Evolutionary conservation across 2,113 vertebrate species (phyloP).

Genomic region (Anolis carolinensis): DNA sequence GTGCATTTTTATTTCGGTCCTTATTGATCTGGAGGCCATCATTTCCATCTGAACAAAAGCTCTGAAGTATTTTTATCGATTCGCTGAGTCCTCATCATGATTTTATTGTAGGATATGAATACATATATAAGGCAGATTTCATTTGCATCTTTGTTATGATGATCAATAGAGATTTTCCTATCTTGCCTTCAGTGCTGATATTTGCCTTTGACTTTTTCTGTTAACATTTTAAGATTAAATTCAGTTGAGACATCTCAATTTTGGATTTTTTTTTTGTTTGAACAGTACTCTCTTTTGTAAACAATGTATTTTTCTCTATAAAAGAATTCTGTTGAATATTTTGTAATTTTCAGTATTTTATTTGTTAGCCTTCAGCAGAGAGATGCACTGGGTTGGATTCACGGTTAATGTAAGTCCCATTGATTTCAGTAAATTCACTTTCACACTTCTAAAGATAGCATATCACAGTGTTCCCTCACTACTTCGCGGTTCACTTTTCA

Average conservation of each 20-base stretch:
- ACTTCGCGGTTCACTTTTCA: no score
- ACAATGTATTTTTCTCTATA: neutral
- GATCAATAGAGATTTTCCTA: neutral
- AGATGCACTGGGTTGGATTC: neutral
- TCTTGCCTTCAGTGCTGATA: neutral
- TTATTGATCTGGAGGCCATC: constrained; percentile 43
- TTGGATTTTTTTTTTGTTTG: neutral
- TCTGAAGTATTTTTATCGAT: constrained; percentile 34
- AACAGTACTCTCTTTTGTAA: neutral
- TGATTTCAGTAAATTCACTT: neutral
- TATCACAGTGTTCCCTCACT: no score
- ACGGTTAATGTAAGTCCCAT: neutral
- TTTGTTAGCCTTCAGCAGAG: neutral
- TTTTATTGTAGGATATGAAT: constrained; percentile 16
- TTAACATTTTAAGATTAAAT: neutral
- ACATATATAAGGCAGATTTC: neutral
- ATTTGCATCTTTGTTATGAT: neutral
- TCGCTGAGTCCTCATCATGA: constrained; percentile 26
- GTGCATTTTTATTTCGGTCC: constrained; percentile 36
- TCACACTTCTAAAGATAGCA: neutral
- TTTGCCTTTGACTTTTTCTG: constrained; percentile 17
- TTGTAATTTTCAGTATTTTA: neutral
- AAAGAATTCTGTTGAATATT: neutral
- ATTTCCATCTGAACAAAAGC: constrained; percentile 42
- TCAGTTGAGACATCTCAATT: neutral